These are phyloP conservation scores for Centropyge bicolor DNA, from an alignment of 2,797 vertebrate species.

Conservation along the genomic window DNA sequence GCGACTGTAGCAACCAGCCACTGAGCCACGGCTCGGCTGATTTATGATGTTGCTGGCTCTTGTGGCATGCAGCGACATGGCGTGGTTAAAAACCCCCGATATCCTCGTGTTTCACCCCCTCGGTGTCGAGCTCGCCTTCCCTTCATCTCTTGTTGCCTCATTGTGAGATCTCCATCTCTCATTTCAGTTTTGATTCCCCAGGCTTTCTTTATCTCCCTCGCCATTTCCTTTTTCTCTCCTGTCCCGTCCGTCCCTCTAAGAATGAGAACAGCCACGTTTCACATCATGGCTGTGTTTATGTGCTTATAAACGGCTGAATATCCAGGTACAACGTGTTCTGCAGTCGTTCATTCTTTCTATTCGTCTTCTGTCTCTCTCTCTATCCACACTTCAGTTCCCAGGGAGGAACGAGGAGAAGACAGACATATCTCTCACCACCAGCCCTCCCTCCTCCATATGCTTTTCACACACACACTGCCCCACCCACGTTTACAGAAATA, in stretches of 20 bases:
- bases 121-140: constrained; percentile 28
- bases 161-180: constrained; percentile 52
- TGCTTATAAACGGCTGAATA: neutral
- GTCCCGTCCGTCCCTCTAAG: neutral
- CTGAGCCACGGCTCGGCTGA: constrained; percentile 31
- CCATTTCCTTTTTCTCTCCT: constrained; percentile 11
- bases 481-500: constrained; percentile 65
- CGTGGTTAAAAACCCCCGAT: constrained; percentile 53
- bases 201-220: constrained; percentile 38
- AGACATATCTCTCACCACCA: constrained; percentile 38
- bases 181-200: constrained; percentile 43
- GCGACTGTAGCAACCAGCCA: constrained; percentile 27
- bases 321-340: constrained; percentile 30
- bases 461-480: constrained; percentile 14
- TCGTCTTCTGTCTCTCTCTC: constrained; percentile 7
- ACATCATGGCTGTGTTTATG: neutral
- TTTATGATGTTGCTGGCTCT: constrained; percentile 59
- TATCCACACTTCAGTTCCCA: constrained; percentile 26
- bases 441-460: neutral
- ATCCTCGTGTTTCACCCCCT: constrained; percentile 38
- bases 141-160: constrained; percentile 47
- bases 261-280: neutral
- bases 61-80: constrained; percentile 62
- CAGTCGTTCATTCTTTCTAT: constrained; percentile 6
- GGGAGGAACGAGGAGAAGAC: constrained; percentile 32